Base-by-base conservation (phyloP, 2,797 vertebrate species). In the Eidolon dupreanum region DNA sequence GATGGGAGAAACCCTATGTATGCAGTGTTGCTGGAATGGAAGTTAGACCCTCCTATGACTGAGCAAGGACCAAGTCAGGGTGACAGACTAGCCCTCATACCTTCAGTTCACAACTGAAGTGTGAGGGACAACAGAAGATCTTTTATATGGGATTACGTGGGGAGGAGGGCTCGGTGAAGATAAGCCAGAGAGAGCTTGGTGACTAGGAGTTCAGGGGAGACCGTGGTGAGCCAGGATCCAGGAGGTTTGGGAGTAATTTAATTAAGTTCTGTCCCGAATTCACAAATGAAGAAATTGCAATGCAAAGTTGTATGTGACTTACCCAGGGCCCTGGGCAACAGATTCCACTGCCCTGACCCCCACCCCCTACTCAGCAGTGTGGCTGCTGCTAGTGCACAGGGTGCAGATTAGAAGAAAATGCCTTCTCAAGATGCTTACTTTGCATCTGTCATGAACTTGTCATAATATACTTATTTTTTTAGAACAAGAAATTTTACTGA, bases 391-490 rank as follows among this genome's bases (percentile, higher is more conserved):
- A 26, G 17, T 3, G 4, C 15, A 17, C 36, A 33, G 31, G 41
- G 8, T 31, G n/a, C 20, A 36, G 53, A 41, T 26, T 4, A 75
- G 38, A 65, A 81, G 78, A 55, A 26, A 41, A 19, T 1, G 1
- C 3, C 55, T 73, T 68, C 65, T 51, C 31, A n/a, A 31, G 53
- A 20, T 4, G 6, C 65, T 65, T 53, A 19, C 51, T 82, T 92
- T 11, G 11, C 51, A 55, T 85, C 93, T 86, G 78, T 61, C 78
- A 70, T 73, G 49, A 79, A 22, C 24, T 49, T 91, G 78, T 91
- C 93, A 83, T 10, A 59, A 86, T 78, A 94, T 10, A 13, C 24
- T 41, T 43, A 53, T 38, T 78, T 79, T 38, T 28, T 89, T 41
- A 89, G 78, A 81, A 63, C 8, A 89, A 53, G 55, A 82, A 16